Evolutionary conservation across 2,888 invertebrate genomes (phyloP).

Genomic region (Hypercompe scribonia): DNA sequence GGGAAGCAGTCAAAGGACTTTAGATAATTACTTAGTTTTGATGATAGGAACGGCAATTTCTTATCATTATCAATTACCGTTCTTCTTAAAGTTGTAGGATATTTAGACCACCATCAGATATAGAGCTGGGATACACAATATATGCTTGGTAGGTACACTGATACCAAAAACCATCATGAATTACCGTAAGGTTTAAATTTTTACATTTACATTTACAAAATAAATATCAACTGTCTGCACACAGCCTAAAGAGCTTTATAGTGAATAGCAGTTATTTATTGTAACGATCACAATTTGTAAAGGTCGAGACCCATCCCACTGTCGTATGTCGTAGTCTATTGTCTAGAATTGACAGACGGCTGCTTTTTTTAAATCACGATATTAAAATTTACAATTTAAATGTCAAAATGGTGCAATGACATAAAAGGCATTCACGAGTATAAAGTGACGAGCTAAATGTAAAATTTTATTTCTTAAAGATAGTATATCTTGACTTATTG

Average conservation of each 20-base stretch:
- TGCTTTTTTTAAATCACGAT: neutral
- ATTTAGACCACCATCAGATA: too few relatives aligned
- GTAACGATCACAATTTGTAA: constrained; percentile 9
- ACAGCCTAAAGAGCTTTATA: neutral
- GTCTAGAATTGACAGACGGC: neutral
- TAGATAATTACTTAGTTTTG: too few relatives aligned
- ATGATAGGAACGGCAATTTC: too few relatives aligned
- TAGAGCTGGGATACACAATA: too few relatives aligned
- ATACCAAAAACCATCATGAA: too few relatives aligned
- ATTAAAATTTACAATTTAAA: constrained; percentile 4
- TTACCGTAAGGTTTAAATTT: too few relatives aligned
- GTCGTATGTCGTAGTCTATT: constrained; percentile 6
- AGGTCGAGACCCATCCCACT: constrained; percentile 2
- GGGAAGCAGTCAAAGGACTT: too few relatives aligned
- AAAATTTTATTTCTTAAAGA: neutral
- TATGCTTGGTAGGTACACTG: too few relatives aligned
- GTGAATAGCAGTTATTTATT: constrained; percentile 9
- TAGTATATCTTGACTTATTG: too few relatives aligned
- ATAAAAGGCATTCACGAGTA: neutral
- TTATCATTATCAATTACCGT: too few relatives aligned
- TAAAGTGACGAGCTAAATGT: neutral
- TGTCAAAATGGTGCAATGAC: constrained; percentile 2
- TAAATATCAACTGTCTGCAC: neutral
- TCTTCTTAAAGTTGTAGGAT: too few relatives aligned
- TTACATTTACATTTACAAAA: too few relatives aligned